These are phyloP conservation scores for Anas flavirostris DNA, from an alignment of 2,797 vertebrate genomes.

Conservation along the genomic window DNA sequence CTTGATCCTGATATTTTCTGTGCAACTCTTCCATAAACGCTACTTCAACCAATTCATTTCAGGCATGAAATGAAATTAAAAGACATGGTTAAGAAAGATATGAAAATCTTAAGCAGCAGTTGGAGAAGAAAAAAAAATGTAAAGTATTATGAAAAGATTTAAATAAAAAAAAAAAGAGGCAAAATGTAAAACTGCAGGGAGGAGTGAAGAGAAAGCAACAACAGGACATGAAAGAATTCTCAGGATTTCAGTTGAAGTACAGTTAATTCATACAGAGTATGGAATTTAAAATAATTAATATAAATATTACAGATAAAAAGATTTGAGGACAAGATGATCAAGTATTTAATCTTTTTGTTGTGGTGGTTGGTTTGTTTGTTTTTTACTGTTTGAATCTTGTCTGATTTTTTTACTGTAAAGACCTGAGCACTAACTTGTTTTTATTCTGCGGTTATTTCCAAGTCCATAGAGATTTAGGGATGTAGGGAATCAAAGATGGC, in stretches of 20 bases:
- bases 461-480: constrained; percentile 37
- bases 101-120: background rate
- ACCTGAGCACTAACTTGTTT: constrained; percentile 30
- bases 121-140: background rate
- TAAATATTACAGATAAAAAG: constrained; percentile 66
- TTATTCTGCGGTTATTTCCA: constrained; percentile 61
- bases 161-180: background rate
- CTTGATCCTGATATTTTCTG: background rate
- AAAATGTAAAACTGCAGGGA: background rate
- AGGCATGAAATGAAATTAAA: background rate
- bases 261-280: background rate
- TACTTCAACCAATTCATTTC: background rate
- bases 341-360: constrained; percentile 14
- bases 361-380: background rate
- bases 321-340: constrained; percentile 40
- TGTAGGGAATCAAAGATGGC: background rate
- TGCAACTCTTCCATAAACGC: background rate
- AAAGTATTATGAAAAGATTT: background rate
- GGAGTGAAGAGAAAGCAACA: background rate
- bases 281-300: constrained; percentile 60
- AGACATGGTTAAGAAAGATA: background rate
- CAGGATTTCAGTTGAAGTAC: background rate
- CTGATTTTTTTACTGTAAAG: constrained; percentile 67
- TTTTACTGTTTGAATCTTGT: constrained; percentile 4
- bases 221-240: background rate